Percentiles rank a stretch among this genome's conserved stretches.
These are phyloP conservation scores for Dipodomys merriami DNA, from an alignment of 2,113 vertebrate species.

Conservation along the genomic window DNA sequence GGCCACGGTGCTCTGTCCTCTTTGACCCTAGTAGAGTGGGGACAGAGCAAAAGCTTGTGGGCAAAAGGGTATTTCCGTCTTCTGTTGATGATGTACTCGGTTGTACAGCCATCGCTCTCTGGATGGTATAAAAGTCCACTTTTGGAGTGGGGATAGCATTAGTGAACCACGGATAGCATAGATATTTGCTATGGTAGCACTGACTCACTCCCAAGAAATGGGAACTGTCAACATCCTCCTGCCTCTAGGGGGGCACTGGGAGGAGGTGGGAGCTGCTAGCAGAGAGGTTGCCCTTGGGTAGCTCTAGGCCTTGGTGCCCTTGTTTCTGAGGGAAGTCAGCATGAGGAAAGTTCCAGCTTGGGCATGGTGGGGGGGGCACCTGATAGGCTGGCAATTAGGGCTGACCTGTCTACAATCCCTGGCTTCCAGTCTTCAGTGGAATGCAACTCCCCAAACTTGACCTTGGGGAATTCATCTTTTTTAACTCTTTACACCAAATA, in stretches of 20 bases:
- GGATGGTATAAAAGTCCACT: neutral
- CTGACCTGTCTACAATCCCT: neutral
- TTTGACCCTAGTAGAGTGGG: too few relatives aligned
- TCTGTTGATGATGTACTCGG: neutral
- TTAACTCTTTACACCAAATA: conserved; percentile 14
- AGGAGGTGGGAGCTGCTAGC: neutral
- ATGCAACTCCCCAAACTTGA: neutral
- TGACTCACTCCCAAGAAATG: neutral
- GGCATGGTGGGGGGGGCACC: neutral
- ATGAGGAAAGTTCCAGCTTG: neutral
- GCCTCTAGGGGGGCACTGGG: neutral
- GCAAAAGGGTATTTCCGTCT: neutral
- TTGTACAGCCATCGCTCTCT: neutral
- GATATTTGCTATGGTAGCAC: neutral
- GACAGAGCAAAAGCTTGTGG: neutral
- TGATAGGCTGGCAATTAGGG: neutral
- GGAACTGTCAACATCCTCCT: neutral
- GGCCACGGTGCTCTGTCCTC: neutral
- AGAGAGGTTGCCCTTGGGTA: neutral
- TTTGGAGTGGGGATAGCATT: neutral
- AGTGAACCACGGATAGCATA: neutral
- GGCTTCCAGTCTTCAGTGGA: neutral
- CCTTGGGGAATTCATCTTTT: conserved; percentile 18
- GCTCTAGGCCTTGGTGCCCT: neutral
- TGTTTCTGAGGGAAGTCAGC: neutral